Conservation (phyloP, 2,888 invertebrate genomes). For the Epirrita christyi region DNA sequence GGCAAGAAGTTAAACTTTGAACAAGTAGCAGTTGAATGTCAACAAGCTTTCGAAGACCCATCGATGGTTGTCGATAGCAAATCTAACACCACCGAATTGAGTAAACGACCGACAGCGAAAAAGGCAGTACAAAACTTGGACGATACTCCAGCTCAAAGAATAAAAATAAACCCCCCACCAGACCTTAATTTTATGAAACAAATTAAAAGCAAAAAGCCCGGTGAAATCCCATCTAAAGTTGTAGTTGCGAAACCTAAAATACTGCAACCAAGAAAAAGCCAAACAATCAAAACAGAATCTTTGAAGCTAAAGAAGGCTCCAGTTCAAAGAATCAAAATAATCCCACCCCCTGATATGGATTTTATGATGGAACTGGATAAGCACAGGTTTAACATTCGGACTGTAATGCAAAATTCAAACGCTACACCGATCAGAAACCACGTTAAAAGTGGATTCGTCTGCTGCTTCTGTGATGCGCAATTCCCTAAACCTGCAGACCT, state of each 20-base stretch:
- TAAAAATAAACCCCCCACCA: conserved; percentile 22
- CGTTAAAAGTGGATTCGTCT: conserved; percentile 43
- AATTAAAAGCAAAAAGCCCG: conserved; percentile 11
- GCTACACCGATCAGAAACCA: conserved; percentile 48
- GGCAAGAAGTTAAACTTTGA: conserved; percentile 11
- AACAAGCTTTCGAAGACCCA: neutral
- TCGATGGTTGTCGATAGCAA: neutral
- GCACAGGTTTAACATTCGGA: conserved; percentile 25
- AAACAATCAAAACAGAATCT: conserved; percentile 5
- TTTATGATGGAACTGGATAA: conserved; percentile 31
- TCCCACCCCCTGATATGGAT: conserved; percentile 28
- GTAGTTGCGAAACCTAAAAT: neutral
- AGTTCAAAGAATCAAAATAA: conserved; percentile 21
- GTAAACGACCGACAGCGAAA: neutral
- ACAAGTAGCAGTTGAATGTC: conserved; percentile 8
- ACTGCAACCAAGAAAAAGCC: neutral
- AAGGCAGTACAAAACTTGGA: neutral
- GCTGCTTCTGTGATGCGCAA: conserved; percentile 42
- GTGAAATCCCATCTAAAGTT: neutral
- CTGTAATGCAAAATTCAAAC: conserved; percentile 49
- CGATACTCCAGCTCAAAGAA: conserved; percentile 5
- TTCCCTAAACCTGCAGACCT: conserved; percentile 42
- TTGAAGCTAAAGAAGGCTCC: neutral
- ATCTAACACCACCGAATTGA: conserved; percentile 1
- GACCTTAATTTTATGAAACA: conserved; percentile 16